phyloP scores from a whole-genome alignment of 2,113 vertebrate species.

The Paradoxurus hermaphroditus region DNA sequence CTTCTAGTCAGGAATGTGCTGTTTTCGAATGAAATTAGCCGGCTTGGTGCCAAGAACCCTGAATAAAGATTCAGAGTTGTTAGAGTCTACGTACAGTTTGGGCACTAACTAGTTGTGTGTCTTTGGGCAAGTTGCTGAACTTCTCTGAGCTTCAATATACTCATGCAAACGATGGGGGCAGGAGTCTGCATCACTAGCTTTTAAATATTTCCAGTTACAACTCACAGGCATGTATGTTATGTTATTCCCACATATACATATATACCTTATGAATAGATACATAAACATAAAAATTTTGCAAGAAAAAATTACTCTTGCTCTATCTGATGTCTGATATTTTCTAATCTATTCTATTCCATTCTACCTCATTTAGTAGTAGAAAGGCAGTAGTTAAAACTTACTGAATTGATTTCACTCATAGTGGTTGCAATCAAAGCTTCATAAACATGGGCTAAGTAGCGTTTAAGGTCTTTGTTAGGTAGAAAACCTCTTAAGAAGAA shows the following conservation, averaged over 20 bases:
- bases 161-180: background rate
- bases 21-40: background rate
- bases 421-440: background rate
- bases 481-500: background rate
- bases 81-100: background rate
- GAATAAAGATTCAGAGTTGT: background rate
- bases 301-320: background rate
- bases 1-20: background rate
- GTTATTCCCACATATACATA: background rate
- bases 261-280: background rate
- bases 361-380: slow-evolving; percentile 19
- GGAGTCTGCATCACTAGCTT: background rate
- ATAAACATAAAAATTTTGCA: background rate
- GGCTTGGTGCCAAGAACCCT: background rate
- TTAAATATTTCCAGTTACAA: background rate
- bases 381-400: background rate
- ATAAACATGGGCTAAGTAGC: background rate
- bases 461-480: background rate
- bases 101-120: background rate
- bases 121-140: background rate
- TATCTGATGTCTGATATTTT: background rate
- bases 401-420: background rate
- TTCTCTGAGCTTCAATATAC: background rate
- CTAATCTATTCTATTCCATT: background rate
- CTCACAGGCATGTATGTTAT: background rate